Base-by-base conservation (phyloP, 1,140 invertebrate genomes). In the Chymomyza costata region DNA sequence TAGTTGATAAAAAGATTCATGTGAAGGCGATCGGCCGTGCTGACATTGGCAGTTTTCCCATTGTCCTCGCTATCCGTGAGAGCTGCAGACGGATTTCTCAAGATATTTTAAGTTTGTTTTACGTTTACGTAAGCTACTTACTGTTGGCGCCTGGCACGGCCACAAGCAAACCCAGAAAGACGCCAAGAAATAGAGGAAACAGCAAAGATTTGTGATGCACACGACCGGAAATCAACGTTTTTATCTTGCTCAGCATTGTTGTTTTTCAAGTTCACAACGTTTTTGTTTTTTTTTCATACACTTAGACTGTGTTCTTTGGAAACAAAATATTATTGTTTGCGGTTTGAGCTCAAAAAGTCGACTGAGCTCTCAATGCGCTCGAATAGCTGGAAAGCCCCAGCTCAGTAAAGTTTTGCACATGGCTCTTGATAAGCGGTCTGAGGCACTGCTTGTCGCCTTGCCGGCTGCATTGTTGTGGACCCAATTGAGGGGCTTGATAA, bases 1-100 rank as follows among this genome's bases (percentile, higher is more conserved):
- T 91, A 91, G 41, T 88, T 89, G 6, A 88, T 67, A 8, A 91
- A 86, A 1, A 92, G 70, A 68, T 89, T 87, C 40, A 88, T 85
- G 63, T 89, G 89, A 32, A 92, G 81, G 1, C 84, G 82, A 74
- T 91, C 90, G 13, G 87, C 87, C 64, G 86, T 86, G 8, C 89
- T 91, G 13, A 88, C 84, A 67, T 89, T 90, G 13, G 11, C 37
- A 0, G 18, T 8, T 17, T 35, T 40, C 10, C 34, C 37, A n/a
- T 37, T 31, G 2, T 57, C 32, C 1, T 45, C 54, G 8, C 34
- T 5, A 6, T 19, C 25, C n/a, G n/a, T n/a, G n/a, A n/a, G n/a
- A 5, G 25, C 74, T 57, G 21, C 30, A 35, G 31, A 37, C 15
- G 6, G 25, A 41, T 38, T 0, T 1, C n/a, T 14, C 1, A 11